Evolutionary conservation across 92 coral and sea anemone genomes (phyloP).

Genomic region (Zoanthus sociatus): DNA sequence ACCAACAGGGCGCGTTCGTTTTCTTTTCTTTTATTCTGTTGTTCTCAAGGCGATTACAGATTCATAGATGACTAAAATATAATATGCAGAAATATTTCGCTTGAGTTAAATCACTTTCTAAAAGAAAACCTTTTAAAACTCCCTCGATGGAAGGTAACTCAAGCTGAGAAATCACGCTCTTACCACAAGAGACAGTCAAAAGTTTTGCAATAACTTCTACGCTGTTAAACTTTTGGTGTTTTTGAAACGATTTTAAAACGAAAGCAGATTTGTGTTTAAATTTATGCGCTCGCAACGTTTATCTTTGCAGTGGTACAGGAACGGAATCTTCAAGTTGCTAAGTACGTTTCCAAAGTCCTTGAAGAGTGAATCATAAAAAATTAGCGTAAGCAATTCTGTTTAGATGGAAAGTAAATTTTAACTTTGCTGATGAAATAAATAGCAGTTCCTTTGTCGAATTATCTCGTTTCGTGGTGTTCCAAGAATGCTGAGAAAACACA

Average conservation of each 20-base stretch:
- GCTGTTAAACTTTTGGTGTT: not conserved
- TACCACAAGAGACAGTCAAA: not conserved
- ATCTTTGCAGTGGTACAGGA: slow-evolving; percentile 7
- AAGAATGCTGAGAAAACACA: not conserved
- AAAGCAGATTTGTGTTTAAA: not conserved
- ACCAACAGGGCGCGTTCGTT: slow-evolving; percentile 43
- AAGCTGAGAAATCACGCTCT: not conserved
- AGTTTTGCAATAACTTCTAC: not conserved
- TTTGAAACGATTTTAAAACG: not conserved
- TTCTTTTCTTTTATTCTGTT: slow-evolving; percentile 4
- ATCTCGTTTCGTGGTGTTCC: too few relatives aligned
- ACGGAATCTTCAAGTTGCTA: slow-evolving; percentile 28
- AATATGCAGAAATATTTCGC: not conserved
- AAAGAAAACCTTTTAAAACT: not conserved
- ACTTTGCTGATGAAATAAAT: not conserved
- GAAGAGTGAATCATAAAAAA: slow-evolving; percentile 10
- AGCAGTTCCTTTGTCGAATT: not conserved
- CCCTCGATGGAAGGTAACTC: not conserved
- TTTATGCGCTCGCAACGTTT: not conserved
- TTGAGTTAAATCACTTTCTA: not conserved
- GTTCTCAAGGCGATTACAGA: not conserved
- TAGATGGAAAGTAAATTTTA: slow-evolving; percentile 16
- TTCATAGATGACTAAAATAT: not conserved
- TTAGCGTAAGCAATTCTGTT: slow-evolving; percentile 27
- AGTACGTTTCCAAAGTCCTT: slow-evolving; percentile 1